Evolutionary conservation across 2,113 vertebrate genomes (phyloP), one percentile per base, ranked within the genome.

Genomic region (Lota lota): DNA sequence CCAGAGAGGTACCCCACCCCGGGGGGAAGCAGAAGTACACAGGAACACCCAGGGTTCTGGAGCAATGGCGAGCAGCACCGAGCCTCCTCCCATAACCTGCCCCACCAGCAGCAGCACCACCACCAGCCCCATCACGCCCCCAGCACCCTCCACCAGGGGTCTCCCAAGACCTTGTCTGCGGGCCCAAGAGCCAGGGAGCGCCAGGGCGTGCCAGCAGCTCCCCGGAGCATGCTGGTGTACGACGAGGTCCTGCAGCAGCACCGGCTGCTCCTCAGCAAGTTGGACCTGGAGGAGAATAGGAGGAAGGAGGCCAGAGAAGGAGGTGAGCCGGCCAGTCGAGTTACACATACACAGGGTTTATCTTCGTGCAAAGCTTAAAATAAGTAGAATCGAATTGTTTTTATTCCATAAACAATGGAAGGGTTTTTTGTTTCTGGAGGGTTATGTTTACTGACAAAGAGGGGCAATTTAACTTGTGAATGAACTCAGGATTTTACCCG

Each of bases 171-270:
- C 1, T 64, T 80, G 40, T 79, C 88, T 3, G 68, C 91, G 0
- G 77, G 85, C 36, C 61, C 85, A 33, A 1, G 74, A 19, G 21
- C 28, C 72, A 88, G 0, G 59, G 75, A 21, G 85, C 4, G 62
- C 89, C 0, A 47, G 40, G 40, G 87, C 85, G 19, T 75, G 75
- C 10, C 92, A 89, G 0, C 92, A 93, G 74, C 88, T 92, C 1
- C 88, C 92, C 1, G 79, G 72, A 80, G 51, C 69, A 67, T 70
- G 72, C 58, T 96, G 78, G 87, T 98, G 78, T 99, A 95, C 0
- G 97, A 99, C 0, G 96, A 98, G 83, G 93, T 94, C 15, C 89
- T 98, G 58, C 95, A 96, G 84, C 96, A 96, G 88, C 95, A 96
- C 74, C 92, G 97, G 28, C 87, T 83, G 66, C 93, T 98, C 69